Evolutionary conservation across 2,888 invertebrate genomes (phyloP), one percentile per base, ranked within the genome.

Genomic region (Sepiola atlantica): DNA sequence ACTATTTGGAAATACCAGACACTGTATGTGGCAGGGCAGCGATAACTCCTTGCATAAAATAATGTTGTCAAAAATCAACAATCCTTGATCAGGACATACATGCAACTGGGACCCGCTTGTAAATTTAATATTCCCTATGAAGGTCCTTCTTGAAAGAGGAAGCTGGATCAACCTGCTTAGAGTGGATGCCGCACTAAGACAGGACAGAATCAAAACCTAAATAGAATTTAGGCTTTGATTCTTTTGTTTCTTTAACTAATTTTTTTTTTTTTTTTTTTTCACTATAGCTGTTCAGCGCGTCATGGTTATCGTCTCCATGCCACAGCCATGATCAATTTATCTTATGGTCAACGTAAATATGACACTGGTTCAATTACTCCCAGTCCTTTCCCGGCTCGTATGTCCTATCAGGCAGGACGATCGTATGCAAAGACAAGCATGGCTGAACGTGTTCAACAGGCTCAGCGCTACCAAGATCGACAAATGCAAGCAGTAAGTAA

Each of bases 321-420:
- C 35, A 35, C 45, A 54, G 91, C 91, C 91, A 97, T 98, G 95
- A 98, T 98, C 94, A 98, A 98, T 97, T 97, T 98, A 28, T 98
- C 98, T 4, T 97, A 98, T 96, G 98, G 98, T 0, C 96, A 97
- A 61, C 96, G 98, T 61, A 96, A 96, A 91, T n/a, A 20, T 35
- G 95, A 95, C n/a, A 95, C 35, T 91, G 95, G 94, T 35, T 77
- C 94, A n/a, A 45, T 35, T 92, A 94, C 32, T 57, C 28, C 35
- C 57, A 94, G 92, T 57, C 91, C 91, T 54, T 92, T 57, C 35
- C 55, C 35, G 28, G 92, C 92, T 45, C 35, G 92, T 35, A 45
- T 45, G 54, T 28, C 92, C 45, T 55, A 45, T n/a, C 45, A 92
- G 3, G 92, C 92, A 77, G 77, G 77, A 77, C 77, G n/a, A 32